Evolutionary conservation across 1,140 invertebrate species (phyloP).

Genomic region (Panonychus citri): DNA sequence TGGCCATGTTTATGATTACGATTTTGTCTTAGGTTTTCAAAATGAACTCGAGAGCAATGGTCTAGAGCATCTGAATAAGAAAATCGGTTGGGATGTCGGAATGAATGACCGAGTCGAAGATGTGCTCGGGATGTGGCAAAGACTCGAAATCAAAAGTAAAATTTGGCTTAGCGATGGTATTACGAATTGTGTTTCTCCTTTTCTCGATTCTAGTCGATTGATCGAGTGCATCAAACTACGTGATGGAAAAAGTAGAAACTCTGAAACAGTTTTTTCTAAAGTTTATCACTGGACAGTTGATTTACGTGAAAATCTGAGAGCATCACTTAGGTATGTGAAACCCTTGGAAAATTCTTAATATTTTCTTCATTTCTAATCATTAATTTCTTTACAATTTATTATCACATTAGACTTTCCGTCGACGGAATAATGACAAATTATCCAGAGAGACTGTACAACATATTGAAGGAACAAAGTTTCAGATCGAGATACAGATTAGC

Average conservation of each 20-base stretch:
- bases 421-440: constrained; percentile 16
- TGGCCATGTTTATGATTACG: constrained; percentile 4
- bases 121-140: constrained; percentile 5
- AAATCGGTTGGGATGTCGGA: constrained; percentile 12
- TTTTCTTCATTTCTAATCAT: not conserved
- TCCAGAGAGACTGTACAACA: constrained; percentile 6
- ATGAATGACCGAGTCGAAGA: constrained; percentile 6
- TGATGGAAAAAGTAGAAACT: no score
- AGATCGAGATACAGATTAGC: constrained; percentile 6
- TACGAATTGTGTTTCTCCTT: constrained; percentile 14
- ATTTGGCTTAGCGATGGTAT: constrained; percentile 17
- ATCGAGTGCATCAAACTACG: constrained; percentile 1
- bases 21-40: constrained; percentile 6
- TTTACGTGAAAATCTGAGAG: constrained; percentile 6
- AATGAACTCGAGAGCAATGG: not conserved
- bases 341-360: not conserved
- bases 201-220: not conserved
- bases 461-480: constrained; percentile 11
- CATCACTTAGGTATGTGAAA: not conserved
- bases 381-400: not conserved
- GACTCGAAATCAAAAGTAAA: not conserved
- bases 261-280: constrained; percentile 5
- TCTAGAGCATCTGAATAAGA: not conserved
- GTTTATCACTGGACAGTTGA: constrained; percentile 18
- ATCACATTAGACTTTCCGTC: constrained; percentile 5